phyloP scores from a whole-genome alignment of 2,113 vertebrate species.

The Phodopus roborovskii region DNA sequence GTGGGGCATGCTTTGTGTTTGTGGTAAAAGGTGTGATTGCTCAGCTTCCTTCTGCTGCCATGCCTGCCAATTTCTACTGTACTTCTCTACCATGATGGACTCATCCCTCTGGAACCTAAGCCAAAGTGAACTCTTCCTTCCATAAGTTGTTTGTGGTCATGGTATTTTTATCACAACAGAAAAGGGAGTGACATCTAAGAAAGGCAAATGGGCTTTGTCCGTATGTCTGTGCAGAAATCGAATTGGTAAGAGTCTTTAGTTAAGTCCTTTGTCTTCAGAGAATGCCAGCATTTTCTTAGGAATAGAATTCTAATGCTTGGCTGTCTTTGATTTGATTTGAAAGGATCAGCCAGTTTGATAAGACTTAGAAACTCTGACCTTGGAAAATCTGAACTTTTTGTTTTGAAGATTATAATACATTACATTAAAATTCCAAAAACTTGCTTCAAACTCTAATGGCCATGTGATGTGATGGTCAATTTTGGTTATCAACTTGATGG shows the following conservation, averaged over 20 bases:
- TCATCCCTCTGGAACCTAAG: background rate
- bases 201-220: conserved; percentile 28
- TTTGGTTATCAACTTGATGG: background rate
- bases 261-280: conserved; percentile 1
- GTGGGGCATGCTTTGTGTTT: background rate
- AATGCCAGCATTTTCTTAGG: conserved; percentile 5
- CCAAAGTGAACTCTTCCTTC: background rate
- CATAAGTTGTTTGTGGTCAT: background rate
- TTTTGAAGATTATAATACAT: background rate
- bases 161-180: background rate
- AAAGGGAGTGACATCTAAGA: background rate
- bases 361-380: conserved; percentile 5
- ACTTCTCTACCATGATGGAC: too few relatives aligned
- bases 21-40: background rate
- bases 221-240: background rate
- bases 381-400: conserved; percentile 2
- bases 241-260: background rate
- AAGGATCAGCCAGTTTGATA: background rate
- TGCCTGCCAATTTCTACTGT: background rate
- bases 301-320: background rate
- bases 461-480: background rate
- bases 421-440: background rate
- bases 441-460: background rate
- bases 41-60: background rate
- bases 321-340: conserved; percentile 53